Evolutionary conservation across 2,113 vertebrate species (phyloP), one percentile per base, ranked within the genome.

Genomic region (Petromus typicus): DNA sequence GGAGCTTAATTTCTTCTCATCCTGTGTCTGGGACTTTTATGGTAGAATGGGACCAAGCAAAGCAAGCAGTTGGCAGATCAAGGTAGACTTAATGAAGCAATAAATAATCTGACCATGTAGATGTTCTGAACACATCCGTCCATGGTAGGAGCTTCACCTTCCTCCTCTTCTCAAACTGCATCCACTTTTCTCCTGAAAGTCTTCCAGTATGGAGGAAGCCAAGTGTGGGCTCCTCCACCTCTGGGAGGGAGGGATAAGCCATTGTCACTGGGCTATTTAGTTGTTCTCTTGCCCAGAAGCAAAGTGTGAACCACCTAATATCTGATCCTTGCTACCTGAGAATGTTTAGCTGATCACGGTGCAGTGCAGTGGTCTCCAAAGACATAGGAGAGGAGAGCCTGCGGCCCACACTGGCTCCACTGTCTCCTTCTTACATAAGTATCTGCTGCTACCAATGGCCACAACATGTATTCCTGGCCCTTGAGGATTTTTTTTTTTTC

Each of bases 341-440:
- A 61, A 5, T 2, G 9, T 85, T 79, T 20, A 54, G 34, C 13
- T 22, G 30, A 34, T 59, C 6, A 7, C 57, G 56, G 16, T 48
- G 5, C 27, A 5, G 34, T 1, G 3, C 43, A 51, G 22, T 27
- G 9, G 13, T 22, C 25, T 22, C 16, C 14, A 6, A 1, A 17
- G 45, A 16, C 2, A 0, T 3, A 0, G 25, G 48, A 71, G 14
- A 3, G 10, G 45, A 34, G 51, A 23, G 7, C 34, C 45, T 25
- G 34, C 1, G 1, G 14, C 20, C 85, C 57, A 67, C 20, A 11
- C 12, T 37, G 85, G 40, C 80, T 76, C 40, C 5, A 1, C 17
- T 30, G 43, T 54, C 32, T 25, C 12, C 6, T 66, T 75, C 54
- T 59, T 95, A 11, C 37, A 27, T 69, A 27, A 51, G 17, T 13